phyloP scores from a whole-genome alignment of 1,140 invertebrate genomes.

The Bombus ignitus region DNA sequence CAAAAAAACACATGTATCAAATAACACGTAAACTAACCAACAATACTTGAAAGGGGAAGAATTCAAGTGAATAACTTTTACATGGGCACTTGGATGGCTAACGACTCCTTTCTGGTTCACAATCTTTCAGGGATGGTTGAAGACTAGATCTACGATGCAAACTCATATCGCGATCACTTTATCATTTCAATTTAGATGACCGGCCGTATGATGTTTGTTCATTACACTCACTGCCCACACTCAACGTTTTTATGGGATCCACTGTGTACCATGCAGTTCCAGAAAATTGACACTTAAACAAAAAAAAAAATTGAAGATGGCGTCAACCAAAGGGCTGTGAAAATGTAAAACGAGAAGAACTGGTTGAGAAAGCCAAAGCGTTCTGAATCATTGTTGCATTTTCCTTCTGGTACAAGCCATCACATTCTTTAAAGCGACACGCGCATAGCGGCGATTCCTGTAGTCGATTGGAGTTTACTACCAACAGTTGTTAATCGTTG shows the following conservation, averaged over 20 bases:
- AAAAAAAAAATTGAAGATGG: conserved; percentile 46
- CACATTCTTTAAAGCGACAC: conserved; percentile 24
- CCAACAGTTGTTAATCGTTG: conserved; percentile 13
- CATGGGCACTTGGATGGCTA: conserved; percentile 67
- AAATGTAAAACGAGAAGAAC: conserved; percentile 10
- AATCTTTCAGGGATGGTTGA: conserved; percentile 48
- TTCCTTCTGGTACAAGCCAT: background rate
- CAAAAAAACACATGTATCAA: conserved; percentile 59
- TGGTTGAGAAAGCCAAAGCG: conserved; percentile 18
- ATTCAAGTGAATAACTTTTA: conserved; percentile 69
- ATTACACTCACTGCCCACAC: conserved; percentile 35
- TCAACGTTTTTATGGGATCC: conserved; percentile 2
- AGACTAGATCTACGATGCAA: conserved; percentile 67
- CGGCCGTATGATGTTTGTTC: conserved; percentile 20
- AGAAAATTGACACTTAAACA: conserved; percentile 47
- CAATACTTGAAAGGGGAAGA: conserved; percentile 62
- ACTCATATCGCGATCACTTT: conserved; percentile 64
- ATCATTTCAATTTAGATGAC: conserved; percentile 45
- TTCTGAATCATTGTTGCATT: conserved; percentile 37
- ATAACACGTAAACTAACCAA: conserved; percentile 73
- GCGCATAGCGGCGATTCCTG: conserved; percentile 1
- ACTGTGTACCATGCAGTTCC: conserved; percentile 23
- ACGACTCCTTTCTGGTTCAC: conserved; percentile 51
- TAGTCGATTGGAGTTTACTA: background rate
- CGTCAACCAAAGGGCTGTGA: conserved; percentile 14